Evolutionary conservation across 2,888 invertebrate species (phyloP), one percentile per base, ranked within the genome.

Genomic region (Microctonus brassicae): DNA sequence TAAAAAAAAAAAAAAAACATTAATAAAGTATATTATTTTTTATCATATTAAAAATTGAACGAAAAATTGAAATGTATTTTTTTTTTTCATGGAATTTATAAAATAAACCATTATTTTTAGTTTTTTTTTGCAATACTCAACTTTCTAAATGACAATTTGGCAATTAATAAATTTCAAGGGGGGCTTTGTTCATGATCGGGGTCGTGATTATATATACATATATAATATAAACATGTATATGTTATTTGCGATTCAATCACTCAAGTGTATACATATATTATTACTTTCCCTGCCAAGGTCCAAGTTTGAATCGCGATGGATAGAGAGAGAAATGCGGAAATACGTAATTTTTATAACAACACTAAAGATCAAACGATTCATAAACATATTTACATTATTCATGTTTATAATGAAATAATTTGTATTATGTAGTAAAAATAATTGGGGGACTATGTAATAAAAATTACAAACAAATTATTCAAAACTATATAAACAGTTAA

Each of bases 251-350:
- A 63, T 42, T 63, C 47, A 47, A 63, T 52, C 17, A 26, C 7
- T 47, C 47, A 17, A 7, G 17, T 47, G 17, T 47, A 17, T 17
- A 47, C 17, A 47, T 47, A 29, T 17, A 47, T 26, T 63, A 63
- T 63, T 63, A 63, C 63, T 63, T 63, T 63, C 63, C 63, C 63
- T 47, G 47, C 63, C 47, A 29, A 63, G 63, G 63, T 63, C 63
- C 29, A 29, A 63, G 47, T 63, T 42, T 17, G 1, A 47, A 17
- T 47, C 47, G 17, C 4, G 47, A 47, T 17, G 17, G 47, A 47
- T 17, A 47, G 47, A 47, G 47, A 20, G 47, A 47, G 47, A 47
- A 47, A 47, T 47, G 47, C 47, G 47, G 47, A 47, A 47, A 47
- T 7, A 47, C 47, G 17, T 47, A 47, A 47, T 17, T 47, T 47